Evolutionary conservation across 2,113 vertebrate species (phyloP), one percentile per base, ranked within the genome.

Genomic region (Vanacampus margaritifer): DNA sequence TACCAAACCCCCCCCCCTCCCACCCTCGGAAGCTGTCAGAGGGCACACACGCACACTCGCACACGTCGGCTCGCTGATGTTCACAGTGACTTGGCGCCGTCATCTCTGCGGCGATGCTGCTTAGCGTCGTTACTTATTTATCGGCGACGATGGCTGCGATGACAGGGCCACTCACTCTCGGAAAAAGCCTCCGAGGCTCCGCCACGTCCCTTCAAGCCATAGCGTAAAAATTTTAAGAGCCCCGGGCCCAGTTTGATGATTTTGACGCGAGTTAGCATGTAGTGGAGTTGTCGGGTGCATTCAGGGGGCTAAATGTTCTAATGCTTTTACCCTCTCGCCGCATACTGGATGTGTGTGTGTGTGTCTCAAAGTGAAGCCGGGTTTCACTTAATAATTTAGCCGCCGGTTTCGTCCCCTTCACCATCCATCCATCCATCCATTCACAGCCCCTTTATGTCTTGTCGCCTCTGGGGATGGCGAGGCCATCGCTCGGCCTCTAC

Each of bases 251-350:
- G 76, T 83, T 84, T 88, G 87, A 88, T 71, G 84, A 86, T 80
- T 89, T 89, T 90, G 89, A 90, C 82, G 72, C 11, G 78, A 79
- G 79, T 90, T 88, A 88, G 84, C 71, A 41, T 80, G 87, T 83
- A 89, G 84, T 77, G 17, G 75, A 89, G 83, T 88, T 90, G 89
- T 89, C 89, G 78, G 86, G 86, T 89, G 88, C 89, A 90, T 88
- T 89, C 89, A 89, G 75, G 89, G 83, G 86, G 84, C 87, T 90
- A 90, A 90, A 84, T 46, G 89, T 84, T 89, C 79, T 90, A 90
- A 90, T 89, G 88, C 83, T 82, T 89, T 87, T 76, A 85, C 71
- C 75, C 78, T 75, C 75, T 71, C 14, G 77, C 70, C 66, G 68
- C 50, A 74, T 84, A 69, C 39, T 74, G 68, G 62, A 63, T 82